Base-by-base conservation (phyloP, 2,797 vertebrate species). In the Epinephelus awoara region DNA sequence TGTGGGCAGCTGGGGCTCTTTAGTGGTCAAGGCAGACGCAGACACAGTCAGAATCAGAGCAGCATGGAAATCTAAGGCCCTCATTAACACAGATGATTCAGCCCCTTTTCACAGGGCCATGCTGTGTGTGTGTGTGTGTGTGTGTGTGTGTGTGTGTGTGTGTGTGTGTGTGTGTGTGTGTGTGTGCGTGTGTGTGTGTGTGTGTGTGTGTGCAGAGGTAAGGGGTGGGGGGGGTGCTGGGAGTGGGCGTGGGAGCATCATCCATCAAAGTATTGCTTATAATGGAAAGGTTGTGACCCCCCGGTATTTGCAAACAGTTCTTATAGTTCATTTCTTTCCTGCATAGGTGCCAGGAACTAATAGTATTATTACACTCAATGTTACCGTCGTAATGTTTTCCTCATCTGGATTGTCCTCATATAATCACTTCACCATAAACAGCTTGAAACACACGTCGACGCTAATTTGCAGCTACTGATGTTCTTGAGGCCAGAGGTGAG, bases 81-180 rank as follows among this genome's bases (percentile, higher is more conserved):
- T 92, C 86, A 90, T 92, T 92, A 90, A 73, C 55, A 73, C 82
- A 85, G 89, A 93, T 91, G 91, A 94, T 86, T 93, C 90, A 90
- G 91, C 89, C 86, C 77, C 84, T 91, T 90, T 90, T 83, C 72
- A 77, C 54, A 68, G 55, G 70, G 23, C 68, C n/a, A 17, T 71
- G 56, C 49, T 40, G 38, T 62, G 79, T 75, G 47, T 79, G 72
- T 77, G 67, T 38, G 54, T 50, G 38, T 63, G 38, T 63, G 50
- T 75, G 67, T 67, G 72, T 72, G 51, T 47, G 66, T 55, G 34
- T 34, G 34, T 34, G 38, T 63, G 50, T 75, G 67, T 67, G 72
- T 72, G 51, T 47, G 66, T 55, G 27, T 75, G 47, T 79, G 72
- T 77, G 67, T 38, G 54, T 50, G 38, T 63, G 38, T 63, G 50